A percentile compares a stretch with the other conserved stretches of the same genome.
phyloP scores from a whole-genome alignment of 2,888 invertebrate genomes.

The Tipula confusa region DNA sequence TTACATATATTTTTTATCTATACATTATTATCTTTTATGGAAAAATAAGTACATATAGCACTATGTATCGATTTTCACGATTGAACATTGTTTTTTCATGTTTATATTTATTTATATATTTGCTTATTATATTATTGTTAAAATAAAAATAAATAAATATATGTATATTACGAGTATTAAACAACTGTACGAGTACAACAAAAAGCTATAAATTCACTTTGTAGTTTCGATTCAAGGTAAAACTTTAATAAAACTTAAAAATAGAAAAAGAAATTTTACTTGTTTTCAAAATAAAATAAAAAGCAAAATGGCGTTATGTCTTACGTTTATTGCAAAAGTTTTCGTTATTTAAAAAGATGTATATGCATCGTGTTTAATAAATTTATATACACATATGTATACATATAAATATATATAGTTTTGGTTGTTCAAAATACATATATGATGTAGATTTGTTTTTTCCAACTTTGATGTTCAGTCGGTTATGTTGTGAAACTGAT shows the following conservation, averaged over 20 bases:
- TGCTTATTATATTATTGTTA: neutral
- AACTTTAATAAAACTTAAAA: neutral
- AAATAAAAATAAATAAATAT: neutral
- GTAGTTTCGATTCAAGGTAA: neutral
- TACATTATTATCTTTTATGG: neutral
- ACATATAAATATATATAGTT: neutral
- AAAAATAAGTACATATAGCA: neutral
- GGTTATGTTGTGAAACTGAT: neutral
- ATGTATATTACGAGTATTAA: neutral
- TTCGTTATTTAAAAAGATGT: neutral
- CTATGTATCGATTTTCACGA: neutral
- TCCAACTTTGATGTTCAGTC: neutral
- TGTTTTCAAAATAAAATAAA: neutral
- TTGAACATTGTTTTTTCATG: neutral
- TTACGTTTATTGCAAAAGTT: neutral
- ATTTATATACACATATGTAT: neutral
- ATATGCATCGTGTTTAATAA: neutral
- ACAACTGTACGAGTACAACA: neutral
- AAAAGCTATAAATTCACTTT: conserved; percentile 7
- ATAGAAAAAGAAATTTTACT: conserved; percentile 25
- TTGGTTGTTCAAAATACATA: neutral
- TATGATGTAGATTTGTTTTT: neutral
- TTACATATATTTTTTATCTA: neutral
- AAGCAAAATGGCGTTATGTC: neutral
- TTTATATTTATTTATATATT: neutral